These are phyloP conservation scores for Plecturocebus donacophilus DNA, from an alignment of 2,113 vertebrate species.

Conservation along the genomic window DNA sequence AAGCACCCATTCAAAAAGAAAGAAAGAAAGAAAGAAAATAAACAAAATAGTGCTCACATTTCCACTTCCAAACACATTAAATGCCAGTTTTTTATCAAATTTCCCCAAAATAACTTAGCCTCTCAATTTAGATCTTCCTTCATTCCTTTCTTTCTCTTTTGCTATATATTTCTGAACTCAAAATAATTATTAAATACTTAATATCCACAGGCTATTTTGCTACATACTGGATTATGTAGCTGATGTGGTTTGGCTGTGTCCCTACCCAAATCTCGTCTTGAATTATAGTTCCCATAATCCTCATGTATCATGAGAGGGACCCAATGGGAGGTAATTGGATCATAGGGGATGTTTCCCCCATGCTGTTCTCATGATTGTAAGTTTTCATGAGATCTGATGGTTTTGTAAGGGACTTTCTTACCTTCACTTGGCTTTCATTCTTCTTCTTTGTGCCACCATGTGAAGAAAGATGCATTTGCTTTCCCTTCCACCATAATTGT, in stretches of 20 bases:
- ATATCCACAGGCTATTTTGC: neutral
- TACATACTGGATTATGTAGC: neutral
- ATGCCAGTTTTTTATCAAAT: neutral
- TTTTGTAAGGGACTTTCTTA: no score
- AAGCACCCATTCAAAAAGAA: neutral
- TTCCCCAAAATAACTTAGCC: neutral
- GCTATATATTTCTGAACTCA: neutral
- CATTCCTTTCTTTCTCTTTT: neutral
- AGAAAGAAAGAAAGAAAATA: neutral
- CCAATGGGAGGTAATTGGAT: no score
- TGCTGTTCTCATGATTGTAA: no score
- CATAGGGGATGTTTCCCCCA: no score
- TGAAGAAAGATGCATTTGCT: no score
- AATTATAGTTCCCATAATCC: no score
- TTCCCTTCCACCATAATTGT: no score
- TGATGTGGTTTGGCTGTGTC: neutral
- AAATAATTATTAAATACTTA: neutral
- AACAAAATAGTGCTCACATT: neutral
- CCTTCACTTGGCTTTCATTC: no score
- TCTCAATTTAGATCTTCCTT: neutral
- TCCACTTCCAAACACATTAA: neutral
- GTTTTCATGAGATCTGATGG: no score
- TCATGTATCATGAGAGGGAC: no score
- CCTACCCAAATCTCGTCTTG: no score
- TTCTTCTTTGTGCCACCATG: no score